Percentiles rank a stretch among this genome's conserved stretches.
These are phyloP conservation scores for Maniola jurtina DNA, from an alignment of 1,140 invertebrate genomes.

Conservation along the genomic window DNA sequence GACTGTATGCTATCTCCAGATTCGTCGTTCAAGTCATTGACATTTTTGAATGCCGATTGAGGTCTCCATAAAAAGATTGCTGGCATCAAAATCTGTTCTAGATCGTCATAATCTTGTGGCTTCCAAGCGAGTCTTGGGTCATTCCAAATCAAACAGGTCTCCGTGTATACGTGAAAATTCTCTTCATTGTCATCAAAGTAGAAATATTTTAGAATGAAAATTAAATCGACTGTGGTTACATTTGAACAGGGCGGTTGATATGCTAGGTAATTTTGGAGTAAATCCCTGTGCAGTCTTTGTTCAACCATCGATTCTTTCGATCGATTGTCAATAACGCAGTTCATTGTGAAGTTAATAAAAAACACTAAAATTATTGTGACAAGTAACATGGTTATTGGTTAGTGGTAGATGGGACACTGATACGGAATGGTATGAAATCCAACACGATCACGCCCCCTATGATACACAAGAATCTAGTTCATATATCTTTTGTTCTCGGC, in stretches of 20 bases:
- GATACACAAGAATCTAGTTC: conserved; percentile 3
- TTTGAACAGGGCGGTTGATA: conserved; percentile 17
- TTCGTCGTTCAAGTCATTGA: conserved; percentile 7
- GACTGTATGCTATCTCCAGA: neutral
- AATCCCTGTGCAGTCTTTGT: neutral
- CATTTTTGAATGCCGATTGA: conserved; percentile 11
- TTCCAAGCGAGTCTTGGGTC: conserved; percentile 39
- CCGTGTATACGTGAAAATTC: conserved; percentile 31
- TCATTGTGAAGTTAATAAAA: neutral
- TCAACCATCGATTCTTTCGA: neutral
- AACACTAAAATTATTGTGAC: neutral
- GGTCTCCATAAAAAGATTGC: conserved; percentile 35
- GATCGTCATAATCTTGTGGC: conserved; percentile 31
- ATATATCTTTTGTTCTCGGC: no score
- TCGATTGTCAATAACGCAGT: neutral
- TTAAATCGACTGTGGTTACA: conserved; percentile 16
- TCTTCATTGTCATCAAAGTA: conserved; percentile 33
- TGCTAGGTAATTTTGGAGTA: neutral
- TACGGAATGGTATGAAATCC: neutral
- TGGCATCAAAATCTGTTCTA: conserved; percentile 10
- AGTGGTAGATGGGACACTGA: conserved; percentile 4
- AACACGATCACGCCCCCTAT: neutral
- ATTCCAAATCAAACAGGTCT: conserved; percentile 31
- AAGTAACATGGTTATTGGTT: conserved; percentile 1
- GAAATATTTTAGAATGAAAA: conserved; percentile 35